Base-by-base conservation (phyloP, 1,140 invertebrate species). In the Pygmarrhopalites habei region DNA sequence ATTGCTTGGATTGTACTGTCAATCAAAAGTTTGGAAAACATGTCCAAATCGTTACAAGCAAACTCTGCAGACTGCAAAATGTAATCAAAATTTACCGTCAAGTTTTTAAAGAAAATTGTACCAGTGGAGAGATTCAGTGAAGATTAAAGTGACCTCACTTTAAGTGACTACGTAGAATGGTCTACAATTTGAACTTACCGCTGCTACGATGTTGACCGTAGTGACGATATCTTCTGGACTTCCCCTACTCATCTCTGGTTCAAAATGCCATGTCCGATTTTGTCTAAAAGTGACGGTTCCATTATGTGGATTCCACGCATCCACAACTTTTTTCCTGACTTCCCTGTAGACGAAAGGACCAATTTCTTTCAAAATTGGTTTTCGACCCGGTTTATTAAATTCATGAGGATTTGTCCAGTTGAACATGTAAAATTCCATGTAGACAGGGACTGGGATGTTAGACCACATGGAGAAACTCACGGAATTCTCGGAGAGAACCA, bases 261-360 rank as follows among this genome's bases (percentile, higher is more conserved):
- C 77, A 77, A n/a, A n/a, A n/a, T n/a, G n/a, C n/a, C n/a, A n/a
- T n/a, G n/a, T n/a, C n/a, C n/a, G n/a, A n/a, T n/a, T 82, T 73
- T 90, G 87, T 72, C 84, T 82, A 74, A 86, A 95, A 17, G 87
- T 83, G 12, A 95, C 78, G 0, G 90, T 94, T n/a, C 81, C 82
- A 78, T 95, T 93, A 5, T 72, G 59, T 2, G 23, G n/a, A 43
- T 55, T 35, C 65, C 65, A 68, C 14, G 15, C 58, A 10, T 61
- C 15, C 72, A 87, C 83, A 32, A 81, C 78, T 60, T 73, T 73
- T 47, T 44, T 49, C 17, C 68, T 60, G 25, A 59, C 49, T 47
- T 73, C 72, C n/a, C 84, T 85, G 75, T 90, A 92, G 12, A 90
- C 86, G 75, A 90, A 91, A 21, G 89, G 89, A 19, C 89, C 89